Evolutionary conservation across 2,888 invertebrate genomes (phyloP), one percentile per base, ranked within the genome.

Genomic region (Rapana venosa): DNA sequence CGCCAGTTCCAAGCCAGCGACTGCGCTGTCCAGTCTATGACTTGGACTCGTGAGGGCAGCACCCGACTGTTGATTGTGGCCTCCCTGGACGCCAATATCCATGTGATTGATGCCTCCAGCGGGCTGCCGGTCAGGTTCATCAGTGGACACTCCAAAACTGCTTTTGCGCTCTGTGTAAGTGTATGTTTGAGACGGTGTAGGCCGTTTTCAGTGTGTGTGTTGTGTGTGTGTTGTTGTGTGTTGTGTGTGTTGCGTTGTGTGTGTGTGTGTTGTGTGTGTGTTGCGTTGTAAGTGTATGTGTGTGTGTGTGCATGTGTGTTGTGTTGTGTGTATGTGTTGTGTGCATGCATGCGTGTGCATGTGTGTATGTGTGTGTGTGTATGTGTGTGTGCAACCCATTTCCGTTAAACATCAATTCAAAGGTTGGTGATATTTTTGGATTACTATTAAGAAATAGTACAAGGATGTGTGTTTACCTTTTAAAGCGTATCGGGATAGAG

Each of bases 51-150:
- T 88, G 94, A 94, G 74, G 94, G 94, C 15, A 92, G 93, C 87
- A 92, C 92, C 5, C 94, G 93, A 81, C 92, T 94, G 87, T 89
- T 94, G 70, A 93, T 93, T 90, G 91, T 93, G 13, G 93, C 93
- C 11, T 92, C 94, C 6, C 93, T 92, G 87, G 94, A 94, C 89
- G 92, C 93, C 36, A 91, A 92, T 5, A 93, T 94, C 61, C 93
- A 93, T 87, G 92, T 94, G 13, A 91, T 93, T 32, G 93, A 94
- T 91, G 93, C 94, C 15, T 92, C 92, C 26, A 92, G 93, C 88
- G 93, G 94, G 13, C 91, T 94, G 79, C 93, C 94, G 13, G 91
- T 94, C 87, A 92, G 94, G 47, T 94, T 94, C 91, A 88, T 94
- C 20, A 92, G 92, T 47, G 94, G 94, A 4, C 94, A 94, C 90